Conservation (phyloP, 92 coral and sea anemone genomes). For the Parazoanthus swiftii region DNA sequence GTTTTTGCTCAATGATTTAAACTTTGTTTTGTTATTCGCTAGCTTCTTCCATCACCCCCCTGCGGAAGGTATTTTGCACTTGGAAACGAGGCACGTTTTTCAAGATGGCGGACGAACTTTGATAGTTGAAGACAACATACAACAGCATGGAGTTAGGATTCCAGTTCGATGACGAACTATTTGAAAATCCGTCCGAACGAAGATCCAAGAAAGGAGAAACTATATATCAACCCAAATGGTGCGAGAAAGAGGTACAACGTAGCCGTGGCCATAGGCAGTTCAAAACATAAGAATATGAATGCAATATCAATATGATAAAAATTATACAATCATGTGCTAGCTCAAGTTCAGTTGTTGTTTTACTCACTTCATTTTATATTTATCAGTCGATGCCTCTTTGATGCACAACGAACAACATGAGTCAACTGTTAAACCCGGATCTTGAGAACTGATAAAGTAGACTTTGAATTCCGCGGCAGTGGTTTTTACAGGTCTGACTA, state of each 20-base stretch:
- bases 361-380: not conserved
- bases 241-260: conserved; percentile 48
- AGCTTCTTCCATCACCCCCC: not conserved
- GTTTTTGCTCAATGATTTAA: not conserved
- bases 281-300: too few relatives aligned
- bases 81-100: conserved; percentile 44
- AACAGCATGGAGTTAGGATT: conserved; percentile 56
- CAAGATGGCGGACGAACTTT: conserved; percentile 59
- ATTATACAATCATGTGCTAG: too few relatives aligned
- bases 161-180: conserved; percentile 74
- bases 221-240: conserved; percentile 57
- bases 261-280: too few relatives aligned
- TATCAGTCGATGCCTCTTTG: too few relatives aligned
- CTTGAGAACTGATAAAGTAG: too few relatives aligned
- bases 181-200: conserved; percentile 43
- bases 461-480: too few relatives aligned
- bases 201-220: conserved; percentile 18
- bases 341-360: not conserved
- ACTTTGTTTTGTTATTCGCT: not conserved
- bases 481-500: too few relatives aligned
- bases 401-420: too few relatives aligned
- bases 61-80: conserved; percentile 1
- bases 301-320: too few relatives aligned
- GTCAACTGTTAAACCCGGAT: too few relatives aligned
- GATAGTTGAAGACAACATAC: not conserved